A percentile compares a stretch with the other conserved stretches of the same genome.
Evolutionary conservation across 1,140 invertebrate species (phyloP).

Genomic region (Cataglyphis hispanica): DNA sequence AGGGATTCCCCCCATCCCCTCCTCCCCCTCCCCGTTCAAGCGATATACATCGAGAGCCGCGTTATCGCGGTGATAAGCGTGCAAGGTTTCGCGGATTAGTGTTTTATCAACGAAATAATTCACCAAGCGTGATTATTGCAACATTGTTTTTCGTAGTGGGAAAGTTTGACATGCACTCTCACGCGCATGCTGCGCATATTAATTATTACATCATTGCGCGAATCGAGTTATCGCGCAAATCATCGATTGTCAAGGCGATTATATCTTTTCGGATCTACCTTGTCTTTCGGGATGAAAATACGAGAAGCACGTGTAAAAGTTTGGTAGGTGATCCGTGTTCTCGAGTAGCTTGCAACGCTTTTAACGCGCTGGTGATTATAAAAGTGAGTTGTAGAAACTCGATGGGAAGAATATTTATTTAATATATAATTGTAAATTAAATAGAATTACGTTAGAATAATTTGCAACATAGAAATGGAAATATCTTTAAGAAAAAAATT

Average conservation of each 20-base stretch:
- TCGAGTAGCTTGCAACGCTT: neutral
- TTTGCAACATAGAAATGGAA: neutral
- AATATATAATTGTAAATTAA: neutral
- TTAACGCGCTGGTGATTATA: neutral
- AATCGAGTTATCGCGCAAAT: slow-evolving; percentile 33
- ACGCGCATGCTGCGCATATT: slow-evolving; percentile 55
- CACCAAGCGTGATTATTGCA: slow-evolving; percentile 5
- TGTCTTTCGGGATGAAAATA: slow-evolving; percentile 18
- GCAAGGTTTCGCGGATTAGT: neutral
- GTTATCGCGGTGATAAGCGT: slow-evolving; percentile 45
- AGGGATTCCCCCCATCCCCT: neutral
- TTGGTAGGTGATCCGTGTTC: neutral
- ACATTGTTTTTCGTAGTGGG: slow-evolving; percentile 18
- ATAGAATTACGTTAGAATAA: neutral
- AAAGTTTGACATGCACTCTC: neutral
- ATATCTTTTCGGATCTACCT: neutral
- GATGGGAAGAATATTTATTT: neutral
- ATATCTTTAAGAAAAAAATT: neutral
- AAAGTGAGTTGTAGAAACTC: neutral
- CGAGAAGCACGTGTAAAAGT: neutral
- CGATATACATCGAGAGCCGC: neutral
- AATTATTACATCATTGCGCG: slow-evolving; percentile 53
- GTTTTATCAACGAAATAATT: slow-evolving; percentile 13
- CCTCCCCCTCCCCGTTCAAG: too few relatives aligned
- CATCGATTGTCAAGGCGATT: slow-evolving; percentile 42